These are phyloP conservation scores for Fragum whitleyi DNA, from an alignment of 2,888 invertebrate species.

Conservation along the genomic window DNA sequence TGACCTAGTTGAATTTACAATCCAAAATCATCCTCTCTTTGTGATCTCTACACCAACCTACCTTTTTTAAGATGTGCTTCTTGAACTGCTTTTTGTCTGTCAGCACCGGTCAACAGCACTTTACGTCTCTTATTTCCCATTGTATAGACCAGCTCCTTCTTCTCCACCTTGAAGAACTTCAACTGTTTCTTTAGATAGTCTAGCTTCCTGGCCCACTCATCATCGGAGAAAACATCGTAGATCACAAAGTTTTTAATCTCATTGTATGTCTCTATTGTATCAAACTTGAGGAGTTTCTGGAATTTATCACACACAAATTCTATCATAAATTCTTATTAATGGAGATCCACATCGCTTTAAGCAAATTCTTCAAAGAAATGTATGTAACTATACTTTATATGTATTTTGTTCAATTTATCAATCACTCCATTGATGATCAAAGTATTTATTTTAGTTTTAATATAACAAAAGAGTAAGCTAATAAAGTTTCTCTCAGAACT, in stretches of 20 bases:
- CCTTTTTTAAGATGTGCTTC: conserved; percentile 65
- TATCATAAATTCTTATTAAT: no score
- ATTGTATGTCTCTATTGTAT: conserved; percentile 57
- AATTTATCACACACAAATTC: no score
- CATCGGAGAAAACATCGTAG: conserved; percentile 61
- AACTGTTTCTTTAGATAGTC: conserved; percentile 63
- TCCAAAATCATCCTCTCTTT: no score
- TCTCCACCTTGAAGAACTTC: conserved; percentile 67
- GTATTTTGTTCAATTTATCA: no score
- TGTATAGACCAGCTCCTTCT: conserved; percentile 62
- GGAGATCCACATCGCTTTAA: no score
- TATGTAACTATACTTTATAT: no score
- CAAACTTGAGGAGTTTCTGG: conserved; percentile 53
- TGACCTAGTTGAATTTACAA: no score
- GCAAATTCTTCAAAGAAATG: no score
- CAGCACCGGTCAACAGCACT: conserved; percentile 43
- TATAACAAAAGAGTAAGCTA: no score
- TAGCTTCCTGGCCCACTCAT: conserved; percentile 52
- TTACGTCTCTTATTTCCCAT: conserved; percentile 38
- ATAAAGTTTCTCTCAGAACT: no score
- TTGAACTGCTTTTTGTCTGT: conserved; percentile 63
- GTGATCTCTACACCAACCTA: not conserved
- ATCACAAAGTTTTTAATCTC: conserved; percentile 69
- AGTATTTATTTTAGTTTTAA: no score
- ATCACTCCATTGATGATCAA: no score